phyloP scores from a whole-genome alignment of 2,888 invertebrate species.

The Spisula solida region DNA sequence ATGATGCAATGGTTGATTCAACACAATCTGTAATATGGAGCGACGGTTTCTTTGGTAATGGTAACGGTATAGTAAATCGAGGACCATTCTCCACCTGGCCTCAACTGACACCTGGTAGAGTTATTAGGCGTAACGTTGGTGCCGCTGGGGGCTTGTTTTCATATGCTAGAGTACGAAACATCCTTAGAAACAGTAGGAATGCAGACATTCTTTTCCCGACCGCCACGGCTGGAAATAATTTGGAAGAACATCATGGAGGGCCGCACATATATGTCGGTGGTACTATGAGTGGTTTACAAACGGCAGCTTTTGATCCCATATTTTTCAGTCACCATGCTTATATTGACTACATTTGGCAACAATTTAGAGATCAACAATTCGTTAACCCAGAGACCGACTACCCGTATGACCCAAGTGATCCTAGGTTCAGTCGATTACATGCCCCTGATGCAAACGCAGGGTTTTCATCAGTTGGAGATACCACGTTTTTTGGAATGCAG shows the following conservation, averaged over 20 bases:
- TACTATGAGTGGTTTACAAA: conserved; percentile 72
- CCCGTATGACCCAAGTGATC: conserved; percentile 43
- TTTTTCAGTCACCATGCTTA: conserved; percentile 78
- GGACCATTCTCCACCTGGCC: conserved; percentile 78
- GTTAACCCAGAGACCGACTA: conserved; percentile 57
- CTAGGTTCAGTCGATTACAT: conserved; percentile 38
- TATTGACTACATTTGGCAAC: conserved; percentile 78
- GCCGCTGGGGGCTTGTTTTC: conserved; percentile 64
- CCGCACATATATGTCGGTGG: conserved; percentile 77
- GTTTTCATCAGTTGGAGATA: conserved; percentile 43
- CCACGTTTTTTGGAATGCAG: conserved; percentile 18
- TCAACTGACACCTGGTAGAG: conserved; percentile 49
- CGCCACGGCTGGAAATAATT: conserved; percentile 63
- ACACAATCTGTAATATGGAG: conserved; percentile 75
- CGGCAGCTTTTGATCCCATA: conserved; percentile 75
- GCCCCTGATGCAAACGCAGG: conserved; percentile 53
- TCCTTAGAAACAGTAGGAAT: conserved; percentile 64
- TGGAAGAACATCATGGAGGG: conserved; percentile 75
- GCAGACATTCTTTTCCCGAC: conserved; percentile 64
- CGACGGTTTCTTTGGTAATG: conserved; percentile 70
- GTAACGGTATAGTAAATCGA: conserved; percentile 63
- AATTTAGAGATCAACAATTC: conserved; percentile 65
- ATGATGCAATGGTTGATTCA: conserved; percentile 71
- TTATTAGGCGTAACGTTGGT: conserved; percentile 70
- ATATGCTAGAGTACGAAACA: conserved; percentile 42